These are phyloP conservation scores for Mesaphorura yosii DNA, from an alignment of 1,140 invertebrate genomes.

Conservation along the genomic window DNA sequence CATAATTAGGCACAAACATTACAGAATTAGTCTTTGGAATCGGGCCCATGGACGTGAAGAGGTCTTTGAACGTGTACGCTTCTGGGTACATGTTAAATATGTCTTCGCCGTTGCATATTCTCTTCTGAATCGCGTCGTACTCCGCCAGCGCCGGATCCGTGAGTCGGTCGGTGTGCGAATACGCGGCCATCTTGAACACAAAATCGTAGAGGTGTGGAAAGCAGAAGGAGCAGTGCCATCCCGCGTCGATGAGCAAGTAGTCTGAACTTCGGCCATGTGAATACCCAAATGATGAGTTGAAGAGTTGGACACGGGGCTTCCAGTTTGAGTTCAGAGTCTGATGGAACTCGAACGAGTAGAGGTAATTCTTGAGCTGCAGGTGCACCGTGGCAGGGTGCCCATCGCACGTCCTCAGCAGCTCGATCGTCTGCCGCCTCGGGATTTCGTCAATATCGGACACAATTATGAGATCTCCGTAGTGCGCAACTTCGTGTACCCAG, in stretches of 20 bases:
- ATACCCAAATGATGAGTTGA: constrained; percentile 1
- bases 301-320: constrained; percentile 14
- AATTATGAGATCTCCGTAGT: constrained; percentile 10
- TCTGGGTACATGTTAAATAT: constrained; percentile 14
- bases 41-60: constrained; percentile 1
- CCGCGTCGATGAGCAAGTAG: constrained; percentile 4
- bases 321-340: constrained; percentile 6
- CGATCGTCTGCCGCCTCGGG: not conserved
- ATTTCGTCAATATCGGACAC: constrained; percentile 11
- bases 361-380: constrained; percentile 9
- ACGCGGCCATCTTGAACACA: constrained; percentile 16
- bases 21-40: not conserved
- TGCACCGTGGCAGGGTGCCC: constrained; percentile 6
- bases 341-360: constrained; percentile 19
- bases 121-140: constrained; percentile 6
- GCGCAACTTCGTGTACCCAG: not conserved
- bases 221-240: constrained; percentile 19
- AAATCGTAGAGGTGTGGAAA: constrained; percentile 14
- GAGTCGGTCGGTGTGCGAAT: constrained; percentile 8
- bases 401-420: constrained; percentile 7
- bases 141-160: not conserved
- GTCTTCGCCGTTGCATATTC: constrained; percentile 8
- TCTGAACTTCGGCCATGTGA: not conserved
- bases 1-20: not conserved
- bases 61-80: constrained; percentile 9